A percentile compares a stretch with the other conserved stretches of the same genome.
Conservation (phyloP, 2,888 invertebrate genomes). For the Lagria hirta region DNA sequence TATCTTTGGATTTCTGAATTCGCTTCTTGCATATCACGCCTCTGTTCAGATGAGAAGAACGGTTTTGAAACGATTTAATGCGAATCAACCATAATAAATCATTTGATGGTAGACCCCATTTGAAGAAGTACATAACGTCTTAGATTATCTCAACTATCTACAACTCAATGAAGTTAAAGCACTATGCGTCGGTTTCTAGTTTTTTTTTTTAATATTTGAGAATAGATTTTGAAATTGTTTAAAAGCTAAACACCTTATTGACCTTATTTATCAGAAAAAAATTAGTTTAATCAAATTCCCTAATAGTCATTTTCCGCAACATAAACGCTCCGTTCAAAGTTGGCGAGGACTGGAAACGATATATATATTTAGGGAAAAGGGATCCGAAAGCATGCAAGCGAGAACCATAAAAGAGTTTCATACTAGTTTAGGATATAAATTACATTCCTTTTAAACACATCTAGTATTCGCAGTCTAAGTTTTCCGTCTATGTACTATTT, state of each 20-base stretch:
- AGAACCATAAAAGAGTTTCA: constrained; percentile 26
- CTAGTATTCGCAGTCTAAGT: constrained; percentile 21
- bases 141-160: too few species aligned
- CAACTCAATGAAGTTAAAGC: too few species aligned
- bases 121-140: too few species aligned
- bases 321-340: constrained; percentile 16
- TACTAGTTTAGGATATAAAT: constrained; percentile 26
- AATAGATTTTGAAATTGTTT: too few species aligned
- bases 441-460: constrained; percentile 29
- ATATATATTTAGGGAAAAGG: constrained; percentile 19
- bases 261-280: too few species aligned
- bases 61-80: constrained; percentile 15
- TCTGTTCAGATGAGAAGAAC: constrained; percentile 16
- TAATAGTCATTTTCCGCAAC: constrained; percentile 12
- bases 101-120: too few species aligned
- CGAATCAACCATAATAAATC: constrained; percentile 19
- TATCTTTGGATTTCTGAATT: constrained; percentile 17
- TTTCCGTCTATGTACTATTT: constrained; percentile 18
- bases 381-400: constrained; percentile 15
- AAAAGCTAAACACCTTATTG: too few species aligned
- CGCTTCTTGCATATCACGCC: constrained; percentile 17
- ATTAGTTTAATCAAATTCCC: too few species aligned
- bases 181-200: too few species aligned
- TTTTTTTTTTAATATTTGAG: too few species aligned
- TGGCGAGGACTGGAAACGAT: constrained; percentile 16